These are phyloP conservation scores for Sepiola atlantica DNA, from an alignment of 2,888 invertebrate genomes.

Conservation along the genomic window DNA sequence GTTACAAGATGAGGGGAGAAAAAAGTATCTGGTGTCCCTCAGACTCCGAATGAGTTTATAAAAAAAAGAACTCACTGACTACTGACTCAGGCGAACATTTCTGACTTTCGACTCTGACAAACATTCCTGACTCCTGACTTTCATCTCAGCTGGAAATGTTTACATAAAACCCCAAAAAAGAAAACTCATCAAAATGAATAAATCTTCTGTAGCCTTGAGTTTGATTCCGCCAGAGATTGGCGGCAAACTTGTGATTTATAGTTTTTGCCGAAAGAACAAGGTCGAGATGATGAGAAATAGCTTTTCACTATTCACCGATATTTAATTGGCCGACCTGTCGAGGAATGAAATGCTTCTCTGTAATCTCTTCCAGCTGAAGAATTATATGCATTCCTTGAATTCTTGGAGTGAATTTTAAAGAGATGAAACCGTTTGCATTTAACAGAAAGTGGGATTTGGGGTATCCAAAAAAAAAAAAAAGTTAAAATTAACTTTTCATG, in stretches of 20 bases:
- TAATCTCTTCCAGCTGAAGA: background rate
- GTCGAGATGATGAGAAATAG: background rate
- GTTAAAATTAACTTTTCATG: background rate
- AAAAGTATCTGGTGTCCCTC: too few species aligned
- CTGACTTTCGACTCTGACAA: too few species aligned
- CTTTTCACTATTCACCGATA: background rate
- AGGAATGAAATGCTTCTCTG: background rate
- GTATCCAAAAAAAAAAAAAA: background rate
- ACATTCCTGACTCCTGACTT: too few species aligned
- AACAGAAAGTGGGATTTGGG: background rate
- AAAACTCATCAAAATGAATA: too few species aligned
- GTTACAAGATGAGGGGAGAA: too few species aligned
- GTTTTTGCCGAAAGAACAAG: background rate
- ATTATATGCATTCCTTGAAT: background rate
- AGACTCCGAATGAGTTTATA: too few species aligned
- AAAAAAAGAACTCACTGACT: too few species aligned
- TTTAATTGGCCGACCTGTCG: background rate
- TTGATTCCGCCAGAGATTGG: background rate
- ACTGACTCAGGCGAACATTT: too few species aligned
- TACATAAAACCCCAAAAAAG: too few species aligned
- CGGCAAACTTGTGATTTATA: background rate
- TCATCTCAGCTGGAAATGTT: too few species aligned
- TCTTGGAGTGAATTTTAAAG: background rate
- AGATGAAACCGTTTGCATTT: background rate
- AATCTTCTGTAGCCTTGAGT: background rate